These are phyloP conservation scores for Amyelois transitella DNA, from an alignment of 1,140 invertebrate genomes.

Conservation along the genomic window DNA sequence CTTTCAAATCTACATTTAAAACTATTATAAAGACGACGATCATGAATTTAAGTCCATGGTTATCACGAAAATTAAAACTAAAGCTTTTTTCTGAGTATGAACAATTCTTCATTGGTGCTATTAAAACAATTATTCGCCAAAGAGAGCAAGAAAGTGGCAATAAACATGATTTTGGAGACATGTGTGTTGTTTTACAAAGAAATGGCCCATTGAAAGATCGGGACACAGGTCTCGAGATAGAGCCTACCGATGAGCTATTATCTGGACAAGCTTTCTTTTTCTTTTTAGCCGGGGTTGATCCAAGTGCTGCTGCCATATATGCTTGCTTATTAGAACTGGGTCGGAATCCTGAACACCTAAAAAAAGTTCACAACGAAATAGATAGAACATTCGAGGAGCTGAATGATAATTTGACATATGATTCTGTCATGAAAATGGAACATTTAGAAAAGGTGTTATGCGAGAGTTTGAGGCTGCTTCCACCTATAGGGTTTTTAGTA, in stretches of 20 bases:
- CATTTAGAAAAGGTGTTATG: conserved; percentile 70
- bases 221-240: conserved; percentile 26
- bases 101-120: conserved; percentile 28
- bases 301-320: conserved; percentile 48
- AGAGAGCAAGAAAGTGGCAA: conserved; percentile 24
- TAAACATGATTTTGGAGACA: conserved; percentile 39
- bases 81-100: conserved; percentile 14
- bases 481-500: conserved; percentile 57
- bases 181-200: conserved; percentile 34
- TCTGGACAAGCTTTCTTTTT: conserved; percentile 73
- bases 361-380: conserved; percentile 62
- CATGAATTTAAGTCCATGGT: background rate
- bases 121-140: conserved; percentile 29
- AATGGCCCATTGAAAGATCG: conserved; percentile 25
- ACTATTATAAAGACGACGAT: conserved; percentile 20
- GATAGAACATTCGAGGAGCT: conserved; percentile 34
- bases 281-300: conserved; percentile 75
- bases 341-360: conserved; percentile 54
- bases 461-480: conserved; percentile 68
- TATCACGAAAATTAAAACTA: conserved; percentile 1
- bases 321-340: conserved; percentile 54
- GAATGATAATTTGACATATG: conserved; percentile 51
- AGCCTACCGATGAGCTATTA: conserved; percentile 57
- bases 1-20: conserved; percentile 11
- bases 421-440: conserved; percentile 47